Conservation (phyloP, 1,140 invertebrate genomes). For the Antheraea mylitta region DNA sequence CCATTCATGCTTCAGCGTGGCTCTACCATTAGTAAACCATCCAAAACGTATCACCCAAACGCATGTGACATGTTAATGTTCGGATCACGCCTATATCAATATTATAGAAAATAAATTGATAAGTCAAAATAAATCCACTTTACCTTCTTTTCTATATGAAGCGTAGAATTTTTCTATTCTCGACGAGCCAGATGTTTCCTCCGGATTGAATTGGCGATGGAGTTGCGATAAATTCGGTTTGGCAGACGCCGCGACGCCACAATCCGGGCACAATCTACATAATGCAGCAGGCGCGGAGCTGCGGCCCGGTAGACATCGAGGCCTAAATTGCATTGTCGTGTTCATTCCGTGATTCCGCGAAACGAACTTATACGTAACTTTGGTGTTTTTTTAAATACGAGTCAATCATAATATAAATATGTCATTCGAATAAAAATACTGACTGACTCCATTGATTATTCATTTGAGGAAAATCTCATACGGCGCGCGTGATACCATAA, state of each 20-base stretch:
- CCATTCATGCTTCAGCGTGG: no score
- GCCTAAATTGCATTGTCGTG: slow-evolving; percentile 59
- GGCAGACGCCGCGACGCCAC: slow-evolving; percentile 26
- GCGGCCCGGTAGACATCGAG: slow-evolving; percentile 33
- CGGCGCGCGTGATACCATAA: no score
- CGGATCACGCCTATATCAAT: no score
- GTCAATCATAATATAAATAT: no score
- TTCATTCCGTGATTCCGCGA: slow-evolving; percentile 35
- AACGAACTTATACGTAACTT: slow-evolving; percentile 9
- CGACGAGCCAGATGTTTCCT: slow-evolving; percentile 59
- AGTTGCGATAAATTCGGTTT: slow-evolving; percentile 2
- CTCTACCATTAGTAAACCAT: no score
- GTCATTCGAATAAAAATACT: no score
- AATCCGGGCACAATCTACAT: slow-evolving; percentile 58
- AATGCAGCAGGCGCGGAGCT: slow-evolving; percentile 49
- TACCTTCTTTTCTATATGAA: neutral
- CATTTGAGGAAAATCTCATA: no score
- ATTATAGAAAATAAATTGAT: no score
- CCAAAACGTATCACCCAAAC: no score
- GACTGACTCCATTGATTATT: no score
- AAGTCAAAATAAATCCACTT: neutral
- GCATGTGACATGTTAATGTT: no score
- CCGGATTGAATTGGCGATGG: slow-evolving; percentile 62
- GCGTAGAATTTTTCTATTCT: slow-evolving; percentile 51
- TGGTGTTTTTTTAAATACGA: neutral